Conservation (phyloP, 2,797 vertebrate species). For the Melanitta fusca region DNA sequence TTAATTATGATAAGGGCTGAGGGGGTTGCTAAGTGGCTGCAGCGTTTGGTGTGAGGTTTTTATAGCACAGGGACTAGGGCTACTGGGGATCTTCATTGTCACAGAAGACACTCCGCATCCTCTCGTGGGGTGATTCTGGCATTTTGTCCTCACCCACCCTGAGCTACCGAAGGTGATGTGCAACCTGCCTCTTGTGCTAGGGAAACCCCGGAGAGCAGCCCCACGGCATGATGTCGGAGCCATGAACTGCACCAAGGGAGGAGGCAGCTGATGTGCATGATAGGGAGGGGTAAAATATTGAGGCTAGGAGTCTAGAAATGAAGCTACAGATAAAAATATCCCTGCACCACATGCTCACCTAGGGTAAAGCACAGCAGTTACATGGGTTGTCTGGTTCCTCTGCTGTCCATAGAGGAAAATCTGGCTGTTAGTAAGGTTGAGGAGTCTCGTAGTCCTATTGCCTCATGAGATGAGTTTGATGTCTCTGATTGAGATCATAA, state of each 20-base stretch:
- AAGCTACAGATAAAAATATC: background rate
- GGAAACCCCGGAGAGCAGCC: background rate
- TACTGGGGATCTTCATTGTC: accelerated
- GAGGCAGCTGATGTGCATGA: background rate
- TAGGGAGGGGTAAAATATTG: background rate
- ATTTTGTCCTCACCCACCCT: background rate
- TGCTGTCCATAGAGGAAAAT: background rate
- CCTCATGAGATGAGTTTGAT: background rate
- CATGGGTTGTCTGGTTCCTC: background rate
- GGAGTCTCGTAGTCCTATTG: background rate
- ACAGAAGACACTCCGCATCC: accelerated
- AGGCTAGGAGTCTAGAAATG: background rate
- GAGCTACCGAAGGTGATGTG: background rate
- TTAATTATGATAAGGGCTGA: background rate
- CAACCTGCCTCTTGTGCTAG: background rate
- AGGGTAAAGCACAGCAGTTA: background rate
- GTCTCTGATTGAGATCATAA: background rate
- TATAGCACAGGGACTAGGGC: accelerated
- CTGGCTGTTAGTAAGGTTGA: background rate
- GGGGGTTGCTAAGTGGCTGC: background rate
- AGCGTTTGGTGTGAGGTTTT: accelerated
- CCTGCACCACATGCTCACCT: background rate
- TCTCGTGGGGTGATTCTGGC: accelerated
- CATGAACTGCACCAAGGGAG: accelerated
- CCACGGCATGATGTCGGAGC: accelerated